Evolutionary conservation across 2,797 vertebrate genomes (phyloP), one percentile per base, ranked within the genome.

Genomic region (Protonibea diacanthus): DNA sequence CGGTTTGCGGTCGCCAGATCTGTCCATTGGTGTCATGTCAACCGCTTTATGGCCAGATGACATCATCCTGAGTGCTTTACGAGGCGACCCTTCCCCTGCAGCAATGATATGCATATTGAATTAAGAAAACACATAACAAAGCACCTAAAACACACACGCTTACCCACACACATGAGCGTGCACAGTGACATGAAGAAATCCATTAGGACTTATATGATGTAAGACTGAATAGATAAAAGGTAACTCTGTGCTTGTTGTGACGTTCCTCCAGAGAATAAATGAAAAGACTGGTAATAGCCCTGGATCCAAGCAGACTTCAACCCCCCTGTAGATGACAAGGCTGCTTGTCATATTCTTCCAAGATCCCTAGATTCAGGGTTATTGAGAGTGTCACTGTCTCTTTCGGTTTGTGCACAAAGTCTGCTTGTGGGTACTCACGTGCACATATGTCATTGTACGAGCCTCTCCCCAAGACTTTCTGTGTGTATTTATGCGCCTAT

Each of bases 371-470:
- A 76, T 67, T 75, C 47, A 55, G 69, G 80, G 83, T 91, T 86
- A 90, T 90, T 81, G 57, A 87, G 71, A 85, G 84, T 87, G 90
- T 90, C 86, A 58, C 42, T 90, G 87, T 88, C 83, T 79, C 76
- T 85, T 93, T 80, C 27, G 66, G 80, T 91, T 83, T 82, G 60
- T 20, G 48, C 44, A 57, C 60, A 63, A 70, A 69, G 74, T 71
- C 3, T 23, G 29, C 1, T n/a, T 47, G 47, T 20, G 3, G n/a
- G 40, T 10, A 38, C 33, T 8, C 33, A 38, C 33, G 44, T 27
- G 49, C 51, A 45, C 60, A 27, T 4, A 23, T 44, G 56, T 29
- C 55, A 38, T 27, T 45, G n/a, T 8, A 2, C 25, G 0, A 27
- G 12, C 57, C 10, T 64, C 67, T 38, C 6, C 62, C n/a, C 4